Evolutionary conservation across 2,113 vertebrate genomes (phyloP), one percentile per base, ranked within the genome.

Genomic region (Rhynchopsitta pachyrhyncha): DNA sequence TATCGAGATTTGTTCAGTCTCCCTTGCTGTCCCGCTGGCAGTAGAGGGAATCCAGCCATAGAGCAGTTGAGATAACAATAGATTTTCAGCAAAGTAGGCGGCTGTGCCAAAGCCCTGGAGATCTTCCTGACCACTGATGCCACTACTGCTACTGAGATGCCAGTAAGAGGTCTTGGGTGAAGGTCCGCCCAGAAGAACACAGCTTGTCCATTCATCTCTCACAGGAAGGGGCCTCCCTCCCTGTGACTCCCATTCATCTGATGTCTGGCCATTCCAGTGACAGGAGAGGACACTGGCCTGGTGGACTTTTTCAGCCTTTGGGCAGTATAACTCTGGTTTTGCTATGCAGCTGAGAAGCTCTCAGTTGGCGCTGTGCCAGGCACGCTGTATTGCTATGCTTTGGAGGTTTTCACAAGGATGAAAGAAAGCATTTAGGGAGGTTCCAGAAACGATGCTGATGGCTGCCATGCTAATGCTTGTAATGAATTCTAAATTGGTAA

Each of bases 401-500:
- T 84, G 90, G 93, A 93, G 93, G 82, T 70, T 95, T 96, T 81
- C 90, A 94, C 66, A 66, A 73, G 95, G 88, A 95, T 96, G 96
- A 96, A 97, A 96, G 88, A 69, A 92, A 91, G 90, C 96, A 95
- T 96, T 96, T 96, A 97, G 95, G 95, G 93, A 93, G 95, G 93
- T 91, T 96, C 95, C 95, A 96, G 92, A 96, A 93, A 96, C 2
- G 69, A 71, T 91, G 92, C 92, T 97, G 95, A 94, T 94, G 95
- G 95, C 92, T 96, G 93, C 93, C 96, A 97, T 94, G 95, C 96
- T 96, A 96, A 96, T 96, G 91, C 92, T 96, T 93, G 88, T 96
- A 96, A 96, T 96, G 95, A 94, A 97, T 96, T 96, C 92, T 93
- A 96, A 96, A 97, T 96, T 93, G 93, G 96, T 95, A 96, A 92